These are phyloP conservation scores for Tyto alba DNA, from an alignment of 2,113 vertebrate genomes.

Conservation along the genomic window DNA sequence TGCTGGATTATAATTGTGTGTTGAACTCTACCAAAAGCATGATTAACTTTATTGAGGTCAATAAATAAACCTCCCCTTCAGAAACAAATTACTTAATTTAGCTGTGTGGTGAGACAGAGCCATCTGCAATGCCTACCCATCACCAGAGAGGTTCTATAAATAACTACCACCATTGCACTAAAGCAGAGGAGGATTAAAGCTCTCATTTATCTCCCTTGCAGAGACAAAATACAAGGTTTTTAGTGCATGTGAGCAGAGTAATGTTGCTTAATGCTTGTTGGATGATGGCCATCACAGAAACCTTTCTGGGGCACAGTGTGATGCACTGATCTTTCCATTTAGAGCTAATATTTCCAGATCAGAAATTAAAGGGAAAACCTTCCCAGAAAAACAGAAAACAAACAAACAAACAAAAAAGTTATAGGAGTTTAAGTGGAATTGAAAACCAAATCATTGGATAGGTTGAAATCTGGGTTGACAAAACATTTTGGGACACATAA, in stretches of 20 bases:
- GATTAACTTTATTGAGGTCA: constrained; percentile 59
- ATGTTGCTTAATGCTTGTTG: neutral
- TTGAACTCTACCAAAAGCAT: neutral
- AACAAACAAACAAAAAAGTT: no score
- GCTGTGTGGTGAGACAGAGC: constrained; percentile 34
- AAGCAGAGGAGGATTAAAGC: constrained; percentile 40
- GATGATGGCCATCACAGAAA: neutral
- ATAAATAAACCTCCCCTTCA: constrained; percentile 28
- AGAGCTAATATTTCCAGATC: neutral
- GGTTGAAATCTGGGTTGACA: neutral
- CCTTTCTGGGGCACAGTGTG: neutral
- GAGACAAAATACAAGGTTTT: neutral
- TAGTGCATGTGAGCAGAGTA: neutral
- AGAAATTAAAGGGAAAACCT: neutral
- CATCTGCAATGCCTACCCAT: constrained; percentile 56
- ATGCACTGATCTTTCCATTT: neutral
- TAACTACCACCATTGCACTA: neutral
- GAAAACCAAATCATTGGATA: neutral
- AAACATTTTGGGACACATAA: neutral
- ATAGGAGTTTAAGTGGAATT: neutral
- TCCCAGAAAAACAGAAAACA: neutral
- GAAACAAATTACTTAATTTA: constrained; percentile 58
- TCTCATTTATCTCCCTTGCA: neutral
- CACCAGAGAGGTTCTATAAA: constrained; percentile 29
- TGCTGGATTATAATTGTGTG: neutral